Base-by-base conservation (phyloP, 2,113 vertebrate species). In the Scartelaos histophorus region DNA sequence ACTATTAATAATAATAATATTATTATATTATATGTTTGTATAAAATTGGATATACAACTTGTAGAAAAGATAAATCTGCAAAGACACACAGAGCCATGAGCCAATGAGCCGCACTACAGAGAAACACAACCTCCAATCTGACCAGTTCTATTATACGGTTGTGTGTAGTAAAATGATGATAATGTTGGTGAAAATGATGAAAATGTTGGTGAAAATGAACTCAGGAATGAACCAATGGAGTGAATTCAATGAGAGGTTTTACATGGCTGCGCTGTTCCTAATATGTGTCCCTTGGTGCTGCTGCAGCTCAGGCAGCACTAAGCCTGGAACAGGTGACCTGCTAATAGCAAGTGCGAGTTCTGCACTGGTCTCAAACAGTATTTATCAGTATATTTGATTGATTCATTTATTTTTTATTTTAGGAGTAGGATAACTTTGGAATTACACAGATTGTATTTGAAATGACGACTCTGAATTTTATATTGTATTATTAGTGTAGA, bases 211-310 rank as follows among this genome's bases (percentile, higher is more conserved):
- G 70, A 80, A 61, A 6, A 75, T 78, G 57, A 74, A 74, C 58
- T 73, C 38, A 65, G 65, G 79, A 74, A n/a, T n/a, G n/a, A n/a
- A 74, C 60, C 81, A 78, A 75, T 78, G 77, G 65, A 25, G 74
- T 66, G 25, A 12, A 75, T 74, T 69, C 67, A 67, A 11, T 85
- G n/a, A 25, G 54, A 73, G 51, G 24, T 56, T 82, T 66, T 80
- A 53, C 66, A 29, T 69, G 67, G 46, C 69, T 75, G 22, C 47
- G 60, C 64, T 54, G 38, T 67, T 43, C 7, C 38, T 43, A 7
- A 43, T 43, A 43, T 43, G 9, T 43, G 38, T 43, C 38, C 38
- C 38, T 43, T 9, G 38, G 38, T 43, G 38, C 38, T 11, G 38
- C 38, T 43, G 38, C n/a, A 43, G 62, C 74, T 19, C 77, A 76